phyloP scores from a whole-genome alignment of 2,888 invertebrate species.

The Limenitis camilla region DNA sequence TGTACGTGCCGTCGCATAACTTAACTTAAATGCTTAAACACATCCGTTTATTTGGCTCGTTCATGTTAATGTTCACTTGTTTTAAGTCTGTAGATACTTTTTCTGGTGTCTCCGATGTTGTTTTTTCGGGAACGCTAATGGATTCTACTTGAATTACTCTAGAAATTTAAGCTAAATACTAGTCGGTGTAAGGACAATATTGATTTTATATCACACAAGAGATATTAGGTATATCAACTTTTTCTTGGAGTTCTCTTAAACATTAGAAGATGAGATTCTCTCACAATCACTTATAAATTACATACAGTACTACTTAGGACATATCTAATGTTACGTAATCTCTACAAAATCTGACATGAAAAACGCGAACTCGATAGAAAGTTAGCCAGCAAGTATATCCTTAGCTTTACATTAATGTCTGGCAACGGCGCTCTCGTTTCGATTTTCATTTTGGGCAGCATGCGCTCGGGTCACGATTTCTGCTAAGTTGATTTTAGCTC shows the following conservation, averaged over 20 bases:
- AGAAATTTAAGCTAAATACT: slow-evolving; percentile 9
- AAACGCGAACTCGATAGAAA: background rate
- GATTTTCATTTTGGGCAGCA: slow-evolving; percentile 19
- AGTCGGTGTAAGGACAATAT: background rate
- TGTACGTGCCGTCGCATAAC: slow-evolving; percentile 51
- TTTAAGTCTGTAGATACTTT: slow-evolving; percentile 27
- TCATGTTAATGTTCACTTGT: slow-evolving; percentile 48
- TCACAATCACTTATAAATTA: too few relatives aligned
- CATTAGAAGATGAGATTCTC: too few relatives aligned
- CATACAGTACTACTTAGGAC: too few relatives aligned
- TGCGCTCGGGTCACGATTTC: slow-evolving; percentile 19
- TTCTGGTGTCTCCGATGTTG: slow-evolving; percentile 27
- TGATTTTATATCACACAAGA: too few relatives aligned
- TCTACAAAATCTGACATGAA: too few relatives aligned
- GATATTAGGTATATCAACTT: too few relatives aligned
- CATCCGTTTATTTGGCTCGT: slow-evolving; percentile 44
- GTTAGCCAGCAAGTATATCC: background rate
- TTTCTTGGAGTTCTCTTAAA: too few relatives aligned
- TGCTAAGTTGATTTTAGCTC: slow-evolving; percentile 21
- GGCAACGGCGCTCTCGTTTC: slow-evolving; percentile 21
- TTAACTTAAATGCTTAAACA: slow-evolving; percentile 38
- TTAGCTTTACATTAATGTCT: slow-evolving; percentile 21
- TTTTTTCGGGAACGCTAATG: slow-evolving; percentile 23
- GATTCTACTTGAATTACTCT: slow-evolving; percentile 19
- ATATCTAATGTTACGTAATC: too few relatives aligned